Percentiles rank a stretch among this genome's conserved stretches.
Evolutionary conservation across 2,888 invertebrate genomes (phyloP).

Genomic region (Tachina fera): DNA sequence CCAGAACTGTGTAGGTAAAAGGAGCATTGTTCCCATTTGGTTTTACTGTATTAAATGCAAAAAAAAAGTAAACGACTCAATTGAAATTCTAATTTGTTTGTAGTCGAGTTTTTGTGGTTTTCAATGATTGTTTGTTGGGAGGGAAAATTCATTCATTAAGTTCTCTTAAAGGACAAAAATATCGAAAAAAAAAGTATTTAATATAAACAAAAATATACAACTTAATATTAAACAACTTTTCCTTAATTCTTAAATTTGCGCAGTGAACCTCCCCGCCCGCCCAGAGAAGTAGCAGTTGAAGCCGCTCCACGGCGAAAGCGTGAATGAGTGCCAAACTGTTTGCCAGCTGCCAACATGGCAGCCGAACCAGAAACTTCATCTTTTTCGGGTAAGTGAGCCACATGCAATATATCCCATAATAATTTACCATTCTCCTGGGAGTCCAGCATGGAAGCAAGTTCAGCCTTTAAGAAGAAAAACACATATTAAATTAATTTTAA

Average conservation of each 20-base stretch:
- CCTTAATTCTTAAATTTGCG: conserved; percentile 64
- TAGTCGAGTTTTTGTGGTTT: conserved; percentile 54
- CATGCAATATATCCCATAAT: conserved; percentile 88
- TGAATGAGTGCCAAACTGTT: conserved; percentile 76
- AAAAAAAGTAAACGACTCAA: conserved; percentile 43
- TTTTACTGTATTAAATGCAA: conserved; percentile 18
- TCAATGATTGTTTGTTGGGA: conserved; percentile 47
- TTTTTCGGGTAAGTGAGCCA: conserved; percentile 85
- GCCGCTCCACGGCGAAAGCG: conserved; percentile 79
- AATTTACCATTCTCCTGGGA: conserved; percentile 88
- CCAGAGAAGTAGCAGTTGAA: conserved; percentile 37
- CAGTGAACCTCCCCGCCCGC: conserved; percentile 15
- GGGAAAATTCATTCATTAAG: neutral
- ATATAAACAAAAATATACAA: neutral
- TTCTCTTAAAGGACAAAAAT: neutral
- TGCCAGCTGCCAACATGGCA: conserved; percentile 77
- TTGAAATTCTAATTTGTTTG: conserved; percentile 66
- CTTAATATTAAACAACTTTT: neutral
- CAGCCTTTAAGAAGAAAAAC: conserved; percentile 84
- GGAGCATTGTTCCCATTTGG: neutral
- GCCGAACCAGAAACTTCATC: conserved; percentile 78
- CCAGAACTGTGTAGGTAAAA: neutral
- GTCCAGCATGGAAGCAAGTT: conserved; percentile 88
- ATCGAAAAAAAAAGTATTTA: neutral
- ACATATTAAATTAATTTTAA: conserved; percentile 38